A percentile compares a stretch with the other conserved stretches of the same genome.
These are phyloP conservation scores for Tragelaphus imberbis DNA, from an alignment of 2,113 vertebrate genomes.

Conservation along the genomic window DNA sequence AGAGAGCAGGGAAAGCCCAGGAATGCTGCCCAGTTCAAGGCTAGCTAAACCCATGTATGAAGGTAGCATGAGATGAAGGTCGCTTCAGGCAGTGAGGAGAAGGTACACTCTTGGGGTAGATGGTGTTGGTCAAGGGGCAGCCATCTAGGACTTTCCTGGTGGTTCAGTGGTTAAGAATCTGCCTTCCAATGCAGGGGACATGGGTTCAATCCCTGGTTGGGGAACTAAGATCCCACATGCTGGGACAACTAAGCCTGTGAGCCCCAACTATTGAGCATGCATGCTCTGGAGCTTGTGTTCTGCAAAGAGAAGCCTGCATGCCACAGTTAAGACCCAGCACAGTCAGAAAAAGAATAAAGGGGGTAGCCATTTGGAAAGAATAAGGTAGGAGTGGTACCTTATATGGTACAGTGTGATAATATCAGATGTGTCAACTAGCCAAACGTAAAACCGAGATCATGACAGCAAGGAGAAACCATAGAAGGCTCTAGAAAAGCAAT, in stretches of 20 bases:
- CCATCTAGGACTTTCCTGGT: too few relatives aligned
- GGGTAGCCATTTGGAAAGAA: background rate
- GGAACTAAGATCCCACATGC: too few relatives aligned
- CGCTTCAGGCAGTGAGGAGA: background rate
- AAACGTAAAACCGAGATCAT: background rate
- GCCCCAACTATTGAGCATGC: too few relatives aligned
- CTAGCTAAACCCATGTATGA: accelerated
- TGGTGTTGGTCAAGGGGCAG: too few relatives aligned
- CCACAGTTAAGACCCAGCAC: background rate
- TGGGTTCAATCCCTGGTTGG: too few relatives aligned
- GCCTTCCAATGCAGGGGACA: too few relatives aligned
- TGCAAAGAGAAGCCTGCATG: background rate
- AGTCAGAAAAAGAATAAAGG: background rate
- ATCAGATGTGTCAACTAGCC: background rate
- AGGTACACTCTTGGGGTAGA: too few relatives aligned
- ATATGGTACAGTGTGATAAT: background rate
- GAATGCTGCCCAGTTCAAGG: background rate
- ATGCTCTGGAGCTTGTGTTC: background rate
- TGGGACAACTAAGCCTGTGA: too few relatives aligned
- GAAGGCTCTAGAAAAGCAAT: background rate
- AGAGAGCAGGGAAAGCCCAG: accelerated
- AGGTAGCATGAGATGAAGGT: background rate
- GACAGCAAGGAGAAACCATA: background rate
- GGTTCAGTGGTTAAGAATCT: too few relatives aligned
- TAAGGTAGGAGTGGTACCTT: background rate